These are phyloP conservation scores for Acrobasis suavella DNA, from an alignment of 2,888 invertebrate genomes.

Conservation along the genomic window DNA sequence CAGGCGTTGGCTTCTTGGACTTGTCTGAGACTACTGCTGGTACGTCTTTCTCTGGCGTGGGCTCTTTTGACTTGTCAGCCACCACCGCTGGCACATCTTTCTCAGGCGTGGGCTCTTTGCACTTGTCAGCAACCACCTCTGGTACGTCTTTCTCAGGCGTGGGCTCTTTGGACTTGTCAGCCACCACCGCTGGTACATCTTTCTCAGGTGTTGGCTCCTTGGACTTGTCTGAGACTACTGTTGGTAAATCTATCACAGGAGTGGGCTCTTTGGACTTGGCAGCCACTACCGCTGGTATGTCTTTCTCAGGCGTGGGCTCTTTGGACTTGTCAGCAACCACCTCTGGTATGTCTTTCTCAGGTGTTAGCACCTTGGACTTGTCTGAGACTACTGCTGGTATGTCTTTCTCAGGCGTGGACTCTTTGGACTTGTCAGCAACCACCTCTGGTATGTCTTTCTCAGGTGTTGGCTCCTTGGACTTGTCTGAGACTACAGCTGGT, in stretches of 20 bases:
- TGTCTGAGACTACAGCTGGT: not conserved
- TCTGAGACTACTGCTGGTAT: not conserved
- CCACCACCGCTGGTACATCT: not conserved
- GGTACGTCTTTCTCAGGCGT: constrained; percentile 24
- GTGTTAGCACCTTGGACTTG: constrained; percentile 18
- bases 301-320: not conserved
- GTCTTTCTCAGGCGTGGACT: not conserved
- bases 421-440: not conserved
- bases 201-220: not conserved
- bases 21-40: not conserved
- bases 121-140: constrained; percentile 8
- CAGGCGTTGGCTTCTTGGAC: constrained; percentile 2
- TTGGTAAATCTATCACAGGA: not conserved
- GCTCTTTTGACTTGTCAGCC: constrained; percentile 14
- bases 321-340: not conserved
- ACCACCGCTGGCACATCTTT: constrained; percentile 18
- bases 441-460: not conserved
- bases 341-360: not conserved
- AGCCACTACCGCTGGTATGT: not conserved
- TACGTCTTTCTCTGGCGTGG: too few species aligned
- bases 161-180: not conserved
- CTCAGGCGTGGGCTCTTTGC: constrained; percentile 15
- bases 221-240: not conserved
- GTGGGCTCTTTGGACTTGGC: not conserved
- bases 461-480: not conserved